Evolutionary conservation across 2,113 vertebrate genomes (phyloP), one percentile per base, ranked within the genome.

Genomic region (Xenopus laevis): DNA sequence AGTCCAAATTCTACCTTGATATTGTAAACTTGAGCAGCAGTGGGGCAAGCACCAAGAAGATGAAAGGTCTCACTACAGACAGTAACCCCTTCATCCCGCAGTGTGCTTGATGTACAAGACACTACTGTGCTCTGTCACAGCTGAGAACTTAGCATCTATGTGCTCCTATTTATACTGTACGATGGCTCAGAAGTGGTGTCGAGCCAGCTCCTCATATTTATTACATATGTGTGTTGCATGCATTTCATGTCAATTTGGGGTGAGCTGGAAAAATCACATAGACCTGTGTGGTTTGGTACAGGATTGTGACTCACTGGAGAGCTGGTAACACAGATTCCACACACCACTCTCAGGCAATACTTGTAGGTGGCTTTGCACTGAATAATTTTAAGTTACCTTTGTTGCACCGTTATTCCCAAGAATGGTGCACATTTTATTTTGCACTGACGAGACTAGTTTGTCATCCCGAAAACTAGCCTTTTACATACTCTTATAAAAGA

Each of bases 1-100:
- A 89, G 79, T 98, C 95, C 13, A 87, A 86, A 71, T 94, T 95
- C 85, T 98, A 97, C 81, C 88, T 95, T 71, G 89, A 89, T 72
- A 81, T 98, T 82, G 83, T 89, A 74, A 27, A 27, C 23, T 79
- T 86, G 1, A 71, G 85, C 47, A 78, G 65, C 63, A 82, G 81
- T 0, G 47, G 78, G 0, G 82, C 87, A 80, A 88, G 72, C 79
- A 85, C 81, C 78, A 89, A 83, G 76, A 83, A 82, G 55, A 78
- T 81, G 72, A 84, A 83, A 47, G 0, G 67, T 60, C 58, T 81
- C 5, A 63, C 78, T 71, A 84, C 82, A 81, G 85, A 89, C 84
- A 87, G 84, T 63, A 78, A 85, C 46, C 83, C 86, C 1, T 77
- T 85, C 64, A 76, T 87, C 52, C 82, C 87, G 1, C 88, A 84